Conservation (phyloP, 2,797 vertebrate genomes). For the Phyllotis vaccarum region DNA sequence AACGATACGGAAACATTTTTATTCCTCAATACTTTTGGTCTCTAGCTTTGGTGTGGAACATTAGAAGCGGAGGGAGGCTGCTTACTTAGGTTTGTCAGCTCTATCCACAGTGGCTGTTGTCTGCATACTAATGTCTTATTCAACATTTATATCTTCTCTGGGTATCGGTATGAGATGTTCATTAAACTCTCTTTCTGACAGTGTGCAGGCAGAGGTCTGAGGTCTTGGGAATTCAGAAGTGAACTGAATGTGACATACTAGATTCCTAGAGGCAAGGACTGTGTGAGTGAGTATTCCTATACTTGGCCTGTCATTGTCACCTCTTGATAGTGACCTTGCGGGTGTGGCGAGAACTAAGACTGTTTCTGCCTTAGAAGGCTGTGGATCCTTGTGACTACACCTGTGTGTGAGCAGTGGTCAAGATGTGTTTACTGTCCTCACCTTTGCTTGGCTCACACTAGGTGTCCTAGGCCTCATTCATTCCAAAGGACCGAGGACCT, state of each 20-base stretch:
- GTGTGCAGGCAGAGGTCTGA: neutral
- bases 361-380: neutral
- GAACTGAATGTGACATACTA: neutral
- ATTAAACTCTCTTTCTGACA: neutral
- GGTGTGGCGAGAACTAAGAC: neutral
- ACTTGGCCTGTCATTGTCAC: neutral
- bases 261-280: neutral
- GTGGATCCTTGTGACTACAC: neutral
- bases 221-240: neutral
- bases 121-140: neutral
- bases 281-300: neutral
- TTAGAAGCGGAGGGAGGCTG: neutral
- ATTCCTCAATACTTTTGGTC: neutral
- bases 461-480: neutral
- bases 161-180: neutral
- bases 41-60: neutral
- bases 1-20: neutral
- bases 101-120: neutral
- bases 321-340: slow-evolving; percentile 26
- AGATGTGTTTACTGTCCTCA: neutral
- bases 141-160: neutral
- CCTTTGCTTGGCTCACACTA: neutral
- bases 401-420: neutral
- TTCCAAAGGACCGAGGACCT: neutral
- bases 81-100: neutral